Base-by-base conservation (phyloP, 2,888 invertebrate species). In the Catocala fraxini region DNA sequence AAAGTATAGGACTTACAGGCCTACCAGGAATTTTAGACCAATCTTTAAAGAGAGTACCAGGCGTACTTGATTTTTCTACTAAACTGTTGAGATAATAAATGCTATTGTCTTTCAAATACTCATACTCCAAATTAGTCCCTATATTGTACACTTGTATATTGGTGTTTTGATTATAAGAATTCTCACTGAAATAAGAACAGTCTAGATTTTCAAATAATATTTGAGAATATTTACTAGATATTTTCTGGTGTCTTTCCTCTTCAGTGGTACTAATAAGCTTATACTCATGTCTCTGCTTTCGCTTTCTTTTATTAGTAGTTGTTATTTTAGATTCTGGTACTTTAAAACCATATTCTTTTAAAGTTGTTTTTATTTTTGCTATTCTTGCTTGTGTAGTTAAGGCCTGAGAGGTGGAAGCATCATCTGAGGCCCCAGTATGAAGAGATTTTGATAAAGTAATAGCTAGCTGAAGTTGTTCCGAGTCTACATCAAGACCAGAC, bases 381-480 rank as follows among this genome's bases (percentile, higher is more conserved):
- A 83, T 78, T 75, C 88, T 89, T 65, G 89, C 87, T 73, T 87
- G 83, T 1, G 87, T 70, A 15, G 73, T 81, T 47, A 81, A 59
- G n/a, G 79, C 51, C 49, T 76, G 73, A 53, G 68, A 65, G 46
- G 43, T 70, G 54, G 71, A 73, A 57, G 66, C 13, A 12, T 42
- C 52, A 56, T 56, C 70, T 61, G 49, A 9, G 2, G 58, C 47
- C 34, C 76, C 47, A 15, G 62, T 62, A 63, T 90, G 82, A 5
- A 94, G 81, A 0, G 96, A 96, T 80, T 95, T 95, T 3, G 96
- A 96, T 62, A 97, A 82, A 11, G 96, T 96, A 72, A 97, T 90
- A 48, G 96, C 96, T 84, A 97, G 79, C 82, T 96, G 96, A 65
- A 96, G 86, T 71, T 97, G 95, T 75, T 96, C 96, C 0, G 95